These are phyloP conservation scores for Alca torda DNA, from an alignment of 2,797 vertebrate species.

Conservation along the genomic window DNA sequence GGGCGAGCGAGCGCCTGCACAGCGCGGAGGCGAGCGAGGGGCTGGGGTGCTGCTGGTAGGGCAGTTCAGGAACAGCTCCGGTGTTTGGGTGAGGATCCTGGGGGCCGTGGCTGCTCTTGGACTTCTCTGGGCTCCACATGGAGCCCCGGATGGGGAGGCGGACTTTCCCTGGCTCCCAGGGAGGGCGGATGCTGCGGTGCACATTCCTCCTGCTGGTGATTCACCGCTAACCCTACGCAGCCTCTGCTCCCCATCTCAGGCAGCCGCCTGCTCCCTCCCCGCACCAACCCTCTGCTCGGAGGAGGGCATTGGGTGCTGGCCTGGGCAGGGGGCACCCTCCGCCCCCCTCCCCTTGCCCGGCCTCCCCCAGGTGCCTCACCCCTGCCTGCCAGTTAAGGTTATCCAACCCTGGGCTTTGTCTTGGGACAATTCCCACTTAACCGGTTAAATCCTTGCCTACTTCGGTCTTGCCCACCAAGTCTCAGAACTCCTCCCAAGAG, in stretches of 20 bases:
- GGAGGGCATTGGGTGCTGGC: not conserved
- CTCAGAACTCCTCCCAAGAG: not conserved
- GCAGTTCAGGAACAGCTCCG: not conserved
- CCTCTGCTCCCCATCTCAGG: not conserved
- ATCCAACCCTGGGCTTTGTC: not conserved
- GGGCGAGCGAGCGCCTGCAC: not conserved
- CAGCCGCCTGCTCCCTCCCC: not conserved
- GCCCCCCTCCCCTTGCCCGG: not conserved
- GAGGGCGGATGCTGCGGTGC: not conserved
- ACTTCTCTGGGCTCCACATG: not conserved
- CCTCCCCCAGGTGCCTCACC: not conserved
- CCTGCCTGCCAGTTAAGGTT: not conserved
- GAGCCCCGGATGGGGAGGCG: not conserved
- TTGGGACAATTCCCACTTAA: not conserved
- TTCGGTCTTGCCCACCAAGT: not conserved
- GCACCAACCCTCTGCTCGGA: not conserved
- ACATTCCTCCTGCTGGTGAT: not conserved
- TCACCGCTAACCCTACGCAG: not conserved
- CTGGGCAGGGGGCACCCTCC: not conserved
- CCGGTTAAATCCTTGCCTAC: not conserved
- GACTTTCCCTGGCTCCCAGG: not conserved
- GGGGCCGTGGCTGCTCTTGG: not conserved
- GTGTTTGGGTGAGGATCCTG: not conserved
- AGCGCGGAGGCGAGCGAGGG: not conserved
- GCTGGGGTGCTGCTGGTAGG: not conserved